Evolutionary conservation across 2,797 vertebrate genomes (phyloP), one percentile per base, ranked within the genome.

Genomic region (Nannoperca obscura): DNA sequence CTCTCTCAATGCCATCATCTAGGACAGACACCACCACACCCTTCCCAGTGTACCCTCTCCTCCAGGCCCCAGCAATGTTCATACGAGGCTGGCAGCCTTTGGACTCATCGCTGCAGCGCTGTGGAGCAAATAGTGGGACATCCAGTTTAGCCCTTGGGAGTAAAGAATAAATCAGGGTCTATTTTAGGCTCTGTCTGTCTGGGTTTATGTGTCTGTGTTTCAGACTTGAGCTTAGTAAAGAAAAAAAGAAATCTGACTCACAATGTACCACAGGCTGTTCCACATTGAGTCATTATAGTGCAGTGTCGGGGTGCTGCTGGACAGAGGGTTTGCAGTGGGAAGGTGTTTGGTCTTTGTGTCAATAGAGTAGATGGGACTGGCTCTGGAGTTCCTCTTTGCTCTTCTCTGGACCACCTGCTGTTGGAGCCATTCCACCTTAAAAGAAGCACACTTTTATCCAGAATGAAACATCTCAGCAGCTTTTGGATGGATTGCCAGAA

Each of bases 371-470:
- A 84, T 66, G 50, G 20, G 68, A 47, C 63, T 60, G 74, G 86
- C 78, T 92, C 95, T 94, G 86, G 95, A 95, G 91, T 91, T 96
- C 86, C 97, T 95, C 92, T 97, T 98, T 55, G 85, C 93, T 86
- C 97, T 96, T 81, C 85, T 96, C 80, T 94, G 96, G 74, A 97
- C 94, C 88, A 95, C 95, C 93, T 99, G 97, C 82, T 99, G 97
- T 81, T 98, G 95, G 86, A 98, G 95, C 98, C 98, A 99, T 80
- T 98, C 94, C 94, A 99, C 98, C 98, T 99, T 92, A 62, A 79
- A 71, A 70, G n/a, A 22, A 83, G 79, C 53, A 82, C 44, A 71
- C n/a, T 64, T 55, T 36, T 17, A 20, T 6, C 20, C 9, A 32
- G 40, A 60, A 24, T 32, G 8, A 74, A 61, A 61, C 5, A 32